Percentiles rank a stretch among this genome's conserved stretches.
Conservation (phyloP, 2,113 vertebrate species). For the Callipepla californica region DNA sequence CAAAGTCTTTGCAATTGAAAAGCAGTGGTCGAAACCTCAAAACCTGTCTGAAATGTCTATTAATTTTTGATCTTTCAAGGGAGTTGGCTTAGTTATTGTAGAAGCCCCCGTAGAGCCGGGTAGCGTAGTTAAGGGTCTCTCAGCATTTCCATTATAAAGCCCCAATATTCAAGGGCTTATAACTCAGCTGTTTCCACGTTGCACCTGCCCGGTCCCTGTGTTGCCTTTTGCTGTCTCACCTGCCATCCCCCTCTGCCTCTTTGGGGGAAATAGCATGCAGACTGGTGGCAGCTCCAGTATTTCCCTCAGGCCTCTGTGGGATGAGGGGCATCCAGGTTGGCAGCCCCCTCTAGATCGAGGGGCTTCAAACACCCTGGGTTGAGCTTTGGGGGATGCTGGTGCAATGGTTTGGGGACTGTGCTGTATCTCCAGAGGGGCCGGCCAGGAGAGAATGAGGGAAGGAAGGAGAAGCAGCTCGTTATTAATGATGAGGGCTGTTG, state of each 20-base stretch:
- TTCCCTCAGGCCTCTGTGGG: neutral
- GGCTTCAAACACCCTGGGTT: neutral
- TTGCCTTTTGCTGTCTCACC: neutral
- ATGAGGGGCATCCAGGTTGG: fast-evolving
- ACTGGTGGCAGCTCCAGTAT: neutral
- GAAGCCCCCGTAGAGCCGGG: conserved; percentile 48
- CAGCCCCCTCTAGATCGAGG: fast-evolving
- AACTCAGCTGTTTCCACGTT: conserved; percentile 5
- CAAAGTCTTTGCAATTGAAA: conserved; percentile 74
- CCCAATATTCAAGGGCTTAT: conserved; percentile 13
- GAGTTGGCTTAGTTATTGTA: conserved; percentile 57
- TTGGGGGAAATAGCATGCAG: neutral
- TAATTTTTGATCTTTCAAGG: conserved; percentile 77
- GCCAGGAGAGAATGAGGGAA: neutral
- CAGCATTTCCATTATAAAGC: conserved; percentile 40
- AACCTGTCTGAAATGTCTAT: conserved; percentile 75
- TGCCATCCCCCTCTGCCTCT: neutral
- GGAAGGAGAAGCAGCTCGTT: neutral
- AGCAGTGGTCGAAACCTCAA: conserved; percentile 69
- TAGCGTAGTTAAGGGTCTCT: conserved; percentile 54
- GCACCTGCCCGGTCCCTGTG: neutral
- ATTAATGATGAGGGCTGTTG: neutral
- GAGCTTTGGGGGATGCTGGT: neutral
- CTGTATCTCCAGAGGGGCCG: neutral
- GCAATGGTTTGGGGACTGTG: neutral